Evolutionary conservation across 2,113 vertebrate species (phyloP).

Genomic region (Condylura cristata): DNA sequence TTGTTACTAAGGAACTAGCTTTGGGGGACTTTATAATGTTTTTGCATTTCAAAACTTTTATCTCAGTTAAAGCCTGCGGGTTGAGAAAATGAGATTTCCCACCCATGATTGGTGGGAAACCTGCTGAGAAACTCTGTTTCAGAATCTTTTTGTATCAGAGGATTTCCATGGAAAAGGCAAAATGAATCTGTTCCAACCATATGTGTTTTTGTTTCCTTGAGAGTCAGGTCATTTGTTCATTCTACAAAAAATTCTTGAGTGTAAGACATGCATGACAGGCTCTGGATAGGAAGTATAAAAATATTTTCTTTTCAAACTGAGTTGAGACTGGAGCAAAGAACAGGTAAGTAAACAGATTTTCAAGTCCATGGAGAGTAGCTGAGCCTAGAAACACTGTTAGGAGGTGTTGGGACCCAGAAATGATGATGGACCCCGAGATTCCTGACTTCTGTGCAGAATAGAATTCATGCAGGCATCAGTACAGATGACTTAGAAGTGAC

Average conservation of each 20-base stretch:
- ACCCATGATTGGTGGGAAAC: background rate
- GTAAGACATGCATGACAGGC: background rate
- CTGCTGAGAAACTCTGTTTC: background rate
- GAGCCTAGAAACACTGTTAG: background rate
- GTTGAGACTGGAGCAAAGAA: background rate
- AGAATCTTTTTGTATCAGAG: background rate
- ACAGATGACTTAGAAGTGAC: no score
- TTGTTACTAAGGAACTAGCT: background rate
- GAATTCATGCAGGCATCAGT: no score
- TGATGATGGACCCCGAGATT: no score
- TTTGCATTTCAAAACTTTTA: background rate
- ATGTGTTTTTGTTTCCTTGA: background rate
- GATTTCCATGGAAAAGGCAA: background rate
- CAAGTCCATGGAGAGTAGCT: background rate
- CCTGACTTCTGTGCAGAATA: no score
- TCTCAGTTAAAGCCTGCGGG: background rate
- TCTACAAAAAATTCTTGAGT: background rate
- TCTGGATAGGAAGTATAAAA: background rate
- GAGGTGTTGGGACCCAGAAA: background rate
- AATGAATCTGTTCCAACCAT: background rate
- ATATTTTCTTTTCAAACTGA: background rate
- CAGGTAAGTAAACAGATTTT: background rate
- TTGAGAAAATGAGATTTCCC: background rate
- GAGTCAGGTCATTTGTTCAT: slow-evolving; percentile 29
- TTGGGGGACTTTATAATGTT: background rate